phyloP scores from a whole-genome alignment of 2,888 invertebrate species.

The Xestoiulus laeticollis region DNA sequence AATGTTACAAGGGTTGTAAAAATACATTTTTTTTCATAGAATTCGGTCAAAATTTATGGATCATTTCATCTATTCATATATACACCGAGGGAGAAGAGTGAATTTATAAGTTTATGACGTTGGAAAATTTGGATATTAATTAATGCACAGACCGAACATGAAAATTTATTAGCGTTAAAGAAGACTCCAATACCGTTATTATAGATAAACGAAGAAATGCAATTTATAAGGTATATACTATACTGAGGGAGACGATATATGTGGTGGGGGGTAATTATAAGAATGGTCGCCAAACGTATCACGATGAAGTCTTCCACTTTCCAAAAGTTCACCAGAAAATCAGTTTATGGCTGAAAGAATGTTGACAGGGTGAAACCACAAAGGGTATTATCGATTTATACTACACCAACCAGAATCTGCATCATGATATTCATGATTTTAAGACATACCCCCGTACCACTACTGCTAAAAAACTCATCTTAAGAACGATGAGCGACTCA shows the following conservation, averaged over 20 bases:
- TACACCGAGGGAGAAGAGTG: not conserved
- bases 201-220: not conserved
- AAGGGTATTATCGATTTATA: constrained; percentile 1
- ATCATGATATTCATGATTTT: constrained; percentile 24
- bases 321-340: not conserved
- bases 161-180: constrained; percentile 13
- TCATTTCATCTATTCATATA: not conserved
- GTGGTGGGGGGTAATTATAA: not conserved
- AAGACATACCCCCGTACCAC: not conserved
- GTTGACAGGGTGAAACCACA: not conserved
- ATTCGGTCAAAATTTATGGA: not conserved
- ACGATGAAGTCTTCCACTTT: not conserved
- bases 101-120: constrained; percentile 29
- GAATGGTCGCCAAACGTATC: not conserved
- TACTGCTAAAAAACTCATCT: too few relatives aligned
- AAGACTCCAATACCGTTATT: constrained; percentile 11
- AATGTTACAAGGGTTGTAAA: not conserved
- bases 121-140: constrained; percentile 17
- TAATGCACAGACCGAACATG: not conserved
- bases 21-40: not conserved
- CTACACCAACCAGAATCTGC: not conserved
- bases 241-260: not conserved
- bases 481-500: too few relatives aligned
- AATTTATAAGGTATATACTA: not conserved
- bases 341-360: not conserved